A percentile compares a stretch with the other conserved stretches of the same genome.
phyloP scores from a whole-genome alignment of 2,888 invertebrate genomes.

The Callyntrura guangdongensis region DNA sequence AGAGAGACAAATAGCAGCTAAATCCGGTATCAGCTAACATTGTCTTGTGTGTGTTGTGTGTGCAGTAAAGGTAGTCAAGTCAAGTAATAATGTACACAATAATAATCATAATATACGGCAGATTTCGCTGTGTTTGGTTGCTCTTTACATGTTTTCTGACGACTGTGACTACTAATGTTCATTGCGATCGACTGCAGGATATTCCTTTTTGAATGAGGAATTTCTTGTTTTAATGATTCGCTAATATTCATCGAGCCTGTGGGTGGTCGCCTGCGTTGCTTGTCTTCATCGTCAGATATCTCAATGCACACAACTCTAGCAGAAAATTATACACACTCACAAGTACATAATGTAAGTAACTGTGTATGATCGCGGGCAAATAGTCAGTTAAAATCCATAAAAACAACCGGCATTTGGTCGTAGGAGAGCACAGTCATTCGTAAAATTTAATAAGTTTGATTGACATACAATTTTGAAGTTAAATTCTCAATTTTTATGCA shows the following conservation, averaged over 20 bases:
- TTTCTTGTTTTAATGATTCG: conserved; percentile 74
- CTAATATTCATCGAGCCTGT: conserved; percentile 68
- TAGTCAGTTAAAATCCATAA: neutral
- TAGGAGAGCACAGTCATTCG: neutral
- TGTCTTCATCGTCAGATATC: conserved; percentile 50
- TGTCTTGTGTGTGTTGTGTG: neutral
- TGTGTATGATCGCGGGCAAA: neutral
- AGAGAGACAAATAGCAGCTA: conserved; percentile 44
- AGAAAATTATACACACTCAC: neutral
- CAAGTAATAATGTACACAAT: conserved; percentile 47
- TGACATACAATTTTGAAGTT: conserved; percentile 64
- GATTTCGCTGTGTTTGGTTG: conserved; percentile 17
- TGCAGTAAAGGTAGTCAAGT: neutral
- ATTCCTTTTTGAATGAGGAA: conserved; percentile 46
- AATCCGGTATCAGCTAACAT: conserved; percentile 55
- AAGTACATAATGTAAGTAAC: neutral
- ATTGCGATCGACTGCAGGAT: conserved; percentile 55
- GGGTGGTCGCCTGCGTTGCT: conserved; percentile 63
- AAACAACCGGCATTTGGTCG: conserved; percentile 10
- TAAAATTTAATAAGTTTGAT: conserved; percentile 69
- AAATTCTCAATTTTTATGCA: conserved; percentile 69
- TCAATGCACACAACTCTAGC: conserved; percentile 4
- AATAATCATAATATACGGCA: conserved; percentile 31
- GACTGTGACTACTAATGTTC: conserved; percentile 46
- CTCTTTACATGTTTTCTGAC: conserved; percentile 42